Conservation (phyloP, 92 coral and sea anemone genomes). For the Heteractis magnifica region DNA sequence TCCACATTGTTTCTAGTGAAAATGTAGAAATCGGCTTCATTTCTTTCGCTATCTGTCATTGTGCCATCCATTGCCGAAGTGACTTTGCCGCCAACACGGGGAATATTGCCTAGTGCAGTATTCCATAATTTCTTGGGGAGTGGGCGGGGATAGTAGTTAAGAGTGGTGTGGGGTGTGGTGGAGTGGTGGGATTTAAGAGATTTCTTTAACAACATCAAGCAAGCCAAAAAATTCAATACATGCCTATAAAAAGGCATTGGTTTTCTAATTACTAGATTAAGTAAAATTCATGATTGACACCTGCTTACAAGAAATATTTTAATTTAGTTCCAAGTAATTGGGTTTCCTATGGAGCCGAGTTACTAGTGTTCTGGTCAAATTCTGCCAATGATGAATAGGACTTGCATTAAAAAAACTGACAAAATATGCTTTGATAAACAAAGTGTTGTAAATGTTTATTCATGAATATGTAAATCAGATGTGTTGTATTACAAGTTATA, state of each 20-base stretch:
- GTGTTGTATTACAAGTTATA: too few species aligned
- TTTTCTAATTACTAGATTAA: too few species aligned
- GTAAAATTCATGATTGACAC: too few species aligned
- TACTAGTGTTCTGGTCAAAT: too few species aligned
- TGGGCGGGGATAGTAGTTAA: not conserved
- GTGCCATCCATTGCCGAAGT: not conserved
- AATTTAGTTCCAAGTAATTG: too few species aligned
- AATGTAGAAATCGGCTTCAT: constrained; percentile 12
- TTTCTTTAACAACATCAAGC: not conserved
- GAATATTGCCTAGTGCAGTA: not conserved
- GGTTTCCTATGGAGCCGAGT: too few species aligned
- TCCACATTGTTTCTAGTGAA: constrained; percentile 11
- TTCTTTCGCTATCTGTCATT: not conserved
- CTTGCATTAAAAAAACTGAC: too few species aligned
- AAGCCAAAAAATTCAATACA: not conserved
- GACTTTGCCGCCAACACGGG: not conserved
- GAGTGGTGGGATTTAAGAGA: not conserved
- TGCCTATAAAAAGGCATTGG: not conserved
- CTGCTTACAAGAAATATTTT: too few species aligned
- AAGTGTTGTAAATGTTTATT: too few species aligned
- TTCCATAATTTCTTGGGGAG: not conserved
- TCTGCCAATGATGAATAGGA: too few species aligned
- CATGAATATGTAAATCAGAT: too few species aligned
- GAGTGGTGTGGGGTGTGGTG: not conserved
- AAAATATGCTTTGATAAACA: too few species aligned